These are phyloP conservation scores for Agapostemon virescens DNA, from an alignment of 2,888 invertebrate genomes.

Conservation along the genomic window DNA sequence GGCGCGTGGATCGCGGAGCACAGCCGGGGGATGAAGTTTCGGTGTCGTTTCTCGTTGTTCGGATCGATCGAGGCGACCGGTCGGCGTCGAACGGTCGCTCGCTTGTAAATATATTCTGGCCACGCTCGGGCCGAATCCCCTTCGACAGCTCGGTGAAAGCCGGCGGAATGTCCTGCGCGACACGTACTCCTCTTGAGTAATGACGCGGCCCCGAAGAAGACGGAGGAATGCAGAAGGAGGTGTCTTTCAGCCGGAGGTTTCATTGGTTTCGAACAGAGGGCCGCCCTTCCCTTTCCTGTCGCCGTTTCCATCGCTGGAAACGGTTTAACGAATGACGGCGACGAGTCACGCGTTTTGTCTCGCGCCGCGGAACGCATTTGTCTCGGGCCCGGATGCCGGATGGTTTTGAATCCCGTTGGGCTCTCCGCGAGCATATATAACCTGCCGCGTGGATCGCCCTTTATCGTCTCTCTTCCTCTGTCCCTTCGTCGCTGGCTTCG, in stretches of 20 bases:
- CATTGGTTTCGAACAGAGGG: constrained; percentile 59
- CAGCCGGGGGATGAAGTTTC: not conserved
- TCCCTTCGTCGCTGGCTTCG: not conserved
- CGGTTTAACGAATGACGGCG: constrained; percentile 70
- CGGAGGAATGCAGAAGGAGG: constrained; percentile 59
- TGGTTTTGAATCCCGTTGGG: constrained; percentile 64
- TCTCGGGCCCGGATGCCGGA: constrained; percentile 65
- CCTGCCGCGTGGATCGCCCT: constrained; percentile 43
- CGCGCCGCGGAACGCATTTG: constrained; percentile 68
- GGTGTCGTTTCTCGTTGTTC: not conserved
- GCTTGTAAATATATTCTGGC: constrained; percentile 36
- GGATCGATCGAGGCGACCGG: not conserved
- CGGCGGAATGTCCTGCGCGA: constrained; percentile 63
- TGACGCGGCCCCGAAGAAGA: constrained; percentile 56
- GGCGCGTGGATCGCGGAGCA: not conserved
- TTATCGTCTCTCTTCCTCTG: constrained; percentile 26
- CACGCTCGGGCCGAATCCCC: constrained; percentile 33
- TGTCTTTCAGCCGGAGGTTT: constrained; percentile 61
- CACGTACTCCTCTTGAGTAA: constrained; percentile 68
- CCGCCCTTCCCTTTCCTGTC: constrained; percentile 39
- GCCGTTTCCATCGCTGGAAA: constrained; percentile 59
- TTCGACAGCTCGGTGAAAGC: constrained; percentile 49
- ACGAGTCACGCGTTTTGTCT: constrained; percentile 69
- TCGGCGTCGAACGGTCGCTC: not conserved
- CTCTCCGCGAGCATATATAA: constrained; percentile 45